Conservation (phyloP, 1,140 invertebrate genomes). For the Nephotettix cincticeps region DNA sequence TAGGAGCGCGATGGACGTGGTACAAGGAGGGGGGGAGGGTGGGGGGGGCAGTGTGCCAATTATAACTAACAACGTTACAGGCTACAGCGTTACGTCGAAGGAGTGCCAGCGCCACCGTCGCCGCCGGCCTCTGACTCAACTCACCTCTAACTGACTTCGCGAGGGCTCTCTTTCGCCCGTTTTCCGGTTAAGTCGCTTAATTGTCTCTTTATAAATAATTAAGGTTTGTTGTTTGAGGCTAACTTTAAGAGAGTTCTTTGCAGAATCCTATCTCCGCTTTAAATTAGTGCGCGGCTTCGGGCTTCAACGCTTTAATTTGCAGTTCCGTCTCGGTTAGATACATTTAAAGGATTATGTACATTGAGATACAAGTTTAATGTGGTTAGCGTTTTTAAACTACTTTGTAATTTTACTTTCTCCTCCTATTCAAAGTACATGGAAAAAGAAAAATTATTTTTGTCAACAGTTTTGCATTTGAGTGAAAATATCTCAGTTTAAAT, state of each 20-base stretch:
- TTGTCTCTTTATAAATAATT: slow-evolving; percentile 18
- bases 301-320: too few species aligned
- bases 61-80: slow-evolving; percentile 12
- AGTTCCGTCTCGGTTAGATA: too few species aligned
- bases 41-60: background rate
- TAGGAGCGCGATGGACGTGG: too few species aligned
- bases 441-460: too few species aligned
- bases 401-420: too few species aligned
- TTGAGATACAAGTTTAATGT: too few species aligned
- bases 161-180: background rate
- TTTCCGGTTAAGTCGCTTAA: background rate
- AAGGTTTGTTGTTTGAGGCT: slow-evolving; percentile 1
- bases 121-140: background rate
- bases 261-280: background rate
- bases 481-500: too few species aligned
- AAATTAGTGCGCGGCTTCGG: too few species aligned
- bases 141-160: background rate
- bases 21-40: background rate
- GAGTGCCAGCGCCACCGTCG: background rate
- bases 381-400: too few species aligned
- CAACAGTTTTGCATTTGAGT: too few species aligned
- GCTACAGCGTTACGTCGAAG: background rate
- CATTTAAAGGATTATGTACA: too few species aligned
- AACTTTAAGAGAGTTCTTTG: background rate
- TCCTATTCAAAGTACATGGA: too few species aligned